Conservation (phyloP, 2,113 vertebrate genomes). For the Leptobrachium ailaonicum region DNA sequence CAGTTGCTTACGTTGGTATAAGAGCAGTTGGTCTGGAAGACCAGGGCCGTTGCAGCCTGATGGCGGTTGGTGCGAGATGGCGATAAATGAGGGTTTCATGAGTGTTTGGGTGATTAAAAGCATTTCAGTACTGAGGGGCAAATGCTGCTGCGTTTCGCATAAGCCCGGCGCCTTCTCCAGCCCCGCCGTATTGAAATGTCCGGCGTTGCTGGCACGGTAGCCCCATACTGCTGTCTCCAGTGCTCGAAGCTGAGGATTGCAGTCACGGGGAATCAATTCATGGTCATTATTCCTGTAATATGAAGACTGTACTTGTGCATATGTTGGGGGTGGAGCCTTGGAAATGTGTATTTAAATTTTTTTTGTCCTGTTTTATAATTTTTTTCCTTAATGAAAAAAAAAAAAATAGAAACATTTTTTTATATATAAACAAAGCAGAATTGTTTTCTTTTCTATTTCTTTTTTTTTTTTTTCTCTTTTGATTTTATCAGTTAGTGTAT, state of each 20-base stretch:
- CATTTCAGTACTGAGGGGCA: no score
- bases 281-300: not conserved
- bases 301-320: conserved; percentile 3
- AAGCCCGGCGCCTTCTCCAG: no score
- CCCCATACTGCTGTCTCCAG: not conserved
- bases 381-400: conserved; percentile 56
- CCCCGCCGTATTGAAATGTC: no score
- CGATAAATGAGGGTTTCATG: no score
- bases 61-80: no score
- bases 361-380: conserved; percentile 28
- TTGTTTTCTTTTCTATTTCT: conserved; percentile 28
- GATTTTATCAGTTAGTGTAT: conserved; percentile 69
- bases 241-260: not conserved
- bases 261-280: not conserved
- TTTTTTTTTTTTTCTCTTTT: conserved; percentile 51
- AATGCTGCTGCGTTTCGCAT: no score
- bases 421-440: conserved; percentile 3
- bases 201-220: not conserved
- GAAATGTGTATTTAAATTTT: conserved; percentile 52
- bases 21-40: no score
- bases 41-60: no score
- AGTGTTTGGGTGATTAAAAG: no score
- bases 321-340: conserved; percentile 54
- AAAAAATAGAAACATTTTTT: conserved; percentile 51
- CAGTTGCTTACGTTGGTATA: no score